Base-by-base conservation (phyloP, 2,888 invertebrate genomes). In the Adineta ricciae region DNA sequence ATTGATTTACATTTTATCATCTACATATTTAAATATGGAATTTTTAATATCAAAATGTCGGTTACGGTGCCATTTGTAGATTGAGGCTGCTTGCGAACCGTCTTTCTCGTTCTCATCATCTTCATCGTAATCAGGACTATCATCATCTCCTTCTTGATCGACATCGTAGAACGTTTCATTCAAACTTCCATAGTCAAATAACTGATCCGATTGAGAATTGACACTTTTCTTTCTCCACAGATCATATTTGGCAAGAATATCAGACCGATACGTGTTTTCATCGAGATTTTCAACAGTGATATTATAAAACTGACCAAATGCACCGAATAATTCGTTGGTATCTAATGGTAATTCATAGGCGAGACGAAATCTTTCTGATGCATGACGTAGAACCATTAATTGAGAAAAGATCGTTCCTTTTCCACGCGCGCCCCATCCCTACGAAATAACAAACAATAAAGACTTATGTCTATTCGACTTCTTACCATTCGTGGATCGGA, bases 351-450 rank as follows among this genome's bases (percentile, higher is more conserved):
- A 38, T 41, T 78, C 73, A n/a, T 78, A 78, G 11, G 73, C 73
- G 2, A 41, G 41, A 78, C 73, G 73, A 41, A 78, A 78, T 78
- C 9, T 38, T 78, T 78, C 73, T 21, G 73, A 78, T 21, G 73
- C 73, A 41, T 78, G 73, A 38, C 73, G 73, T 78, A 78, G 38
- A 41, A 78, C 85, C 27, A 85, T 85, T 46, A 85, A 56, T 41
- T 84, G 85, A 36, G 83, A 83, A 50, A 83, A 83, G 14, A 85
- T 54, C n/a, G 85, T 85, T 32, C 83, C 83, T 50, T 54, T 36
- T 78, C 85, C 85, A 24, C 85, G 72, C 24, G 85, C 85, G 5
- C 85, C 85, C 54, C 83, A 84, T n/a, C 85, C 85, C 73, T 78
- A 38, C 3, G 8, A 41, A 41, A 41, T 2, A 24, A 19, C 27